phyloP scores from a whole-genome alignment of 2,113 vertebrate species.

The Poecile atricapillus region DNA sequence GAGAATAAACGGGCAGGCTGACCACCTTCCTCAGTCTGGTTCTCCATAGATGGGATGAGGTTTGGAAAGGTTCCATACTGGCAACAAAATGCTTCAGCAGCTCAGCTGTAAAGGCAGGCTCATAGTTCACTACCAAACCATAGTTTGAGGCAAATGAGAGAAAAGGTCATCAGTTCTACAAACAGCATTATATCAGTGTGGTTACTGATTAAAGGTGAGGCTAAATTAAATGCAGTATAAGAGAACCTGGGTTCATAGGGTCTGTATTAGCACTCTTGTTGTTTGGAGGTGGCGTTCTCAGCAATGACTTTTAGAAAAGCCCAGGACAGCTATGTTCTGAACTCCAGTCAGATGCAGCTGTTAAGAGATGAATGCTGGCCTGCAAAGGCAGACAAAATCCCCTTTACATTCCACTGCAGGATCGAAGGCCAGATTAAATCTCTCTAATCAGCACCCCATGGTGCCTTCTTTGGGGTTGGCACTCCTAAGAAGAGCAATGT shows the following conservation, averaged over 20 bases:
- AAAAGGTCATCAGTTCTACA: constrained; percentile 27
- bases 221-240: background rate
- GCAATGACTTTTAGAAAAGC: background rate
- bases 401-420: background rate
- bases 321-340: background rate
- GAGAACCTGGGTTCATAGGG: background rate
- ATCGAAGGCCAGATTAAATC: background rate
- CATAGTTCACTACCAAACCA: constrained; percentile 14
- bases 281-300: background rate
- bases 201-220: background rate
- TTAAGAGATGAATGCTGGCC: background rate
- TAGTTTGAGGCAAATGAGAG: background rate
- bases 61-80: background rate
- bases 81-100: constrained; percentile 23
- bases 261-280: background rate
- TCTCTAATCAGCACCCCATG: background rate
- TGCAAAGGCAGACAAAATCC: background rate
- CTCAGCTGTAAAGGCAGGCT: background rate
- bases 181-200: background rate
- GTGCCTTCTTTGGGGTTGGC: background rate
- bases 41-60: background rate
- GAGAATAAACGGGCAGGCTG: background rate
- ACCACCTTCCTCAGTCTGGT: background rate
- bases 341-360: background rate
- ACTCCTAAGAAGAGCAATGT: background rate